A percentile compares a stretch with the other conserved stretches of the same genome.
These are phyloP conservation scores for Lithophane leautieri DNA, from an alignment of 2,888 invertebrate species.

Conservation along the genomic window DNA sequence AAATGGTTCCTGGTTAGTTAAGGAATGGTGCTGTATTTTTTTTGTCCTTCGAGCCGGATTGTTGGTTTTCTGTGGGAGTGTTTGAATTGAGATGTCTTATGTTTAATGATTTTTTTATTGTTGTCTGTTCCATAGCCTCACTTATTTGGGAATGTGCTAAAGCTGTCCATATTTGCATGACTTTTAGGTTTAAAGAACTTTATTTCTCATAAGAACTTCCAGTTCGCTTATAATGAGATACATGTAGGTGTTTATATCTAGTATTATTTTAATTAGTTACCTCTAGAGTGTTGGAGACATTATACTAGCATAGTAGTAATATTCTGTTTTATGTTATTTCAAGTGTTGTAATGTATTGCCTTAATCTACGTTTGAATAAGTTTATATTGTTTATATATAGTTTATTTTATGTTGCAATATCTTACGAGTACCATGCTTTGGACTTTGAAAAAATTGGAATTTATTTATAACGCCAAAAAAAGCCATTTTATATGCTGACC, in stretches of 20 bases:
- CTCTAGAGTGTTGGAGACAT: too few relatives aligned
- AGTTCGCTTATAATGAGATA: too few relatives aligned
- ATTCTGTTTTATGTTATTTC: too few relatives aligned
- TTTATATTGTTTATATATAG: too few relatives aligned
- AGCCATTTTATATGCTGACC: background rate
- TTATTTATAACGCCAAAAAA: conserved; percentile 13
- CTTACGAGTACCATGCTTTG: background rate
- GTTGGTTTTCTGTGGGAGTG: background rate
- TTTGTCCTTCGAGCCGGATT: background rate
- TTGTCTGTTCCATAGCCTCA: background rate
- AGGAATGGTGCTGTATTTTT: conserved; percentile 9
- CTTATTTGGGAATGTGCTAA: background rate
- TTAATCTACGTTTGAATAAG: too few relatives aligned
- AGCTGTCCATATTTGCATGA: background rate
- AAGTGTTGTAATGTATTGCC: too few relatives aligned
- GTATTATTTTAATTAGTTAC: too few relatives aligned
- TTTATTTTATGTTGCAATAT: background rate
- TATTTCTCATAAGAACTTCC: too few relatives aligned
- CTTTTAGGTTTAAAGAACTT: too few relatives aligned
- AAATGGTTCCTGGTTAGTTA: conserved; percentile 14
- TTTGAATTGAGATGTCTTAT: background rate
- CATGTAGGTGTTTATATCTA: too few relatives aligned
- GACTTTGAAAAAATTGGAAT: background rate
- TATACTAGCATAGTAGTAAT: too few relatives aligned
- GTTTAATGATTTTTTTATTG: background rate